Percentiles rank a stretch among this genome's conserved stretches.
Evolutionary conservation across 2,113 vertebrate species (phyloP).

Genomic region (Peromyscus maniculatus): DNA sequence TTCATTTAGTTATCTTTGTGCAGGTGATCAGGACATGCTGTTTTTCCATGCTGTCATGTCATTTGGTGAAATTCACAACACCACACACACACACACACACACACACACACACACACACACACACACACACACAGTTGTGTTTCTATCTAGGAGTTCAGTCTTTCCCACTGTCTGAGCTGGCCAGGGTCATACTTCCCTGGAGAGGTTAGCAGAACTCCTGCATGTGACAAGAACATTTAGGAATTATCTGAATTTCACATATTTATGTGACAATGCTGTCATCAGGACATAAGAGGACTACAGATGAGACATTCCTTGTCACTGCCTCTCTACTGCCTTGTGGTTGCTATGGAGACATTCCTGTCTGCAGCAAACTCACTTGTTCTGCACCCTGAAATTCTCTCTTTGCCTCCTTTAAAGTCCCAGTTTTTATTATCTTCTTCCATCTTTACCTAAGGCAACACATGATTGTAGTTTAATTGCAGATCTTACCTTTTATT

Average conservation of each 20-base stretch:
- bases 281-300: no score
- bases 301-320: no score
- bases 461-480: neutral
- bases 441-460: neutral
- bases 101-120: no score
- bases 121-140: no score
- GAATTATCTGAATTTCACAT: neutral
- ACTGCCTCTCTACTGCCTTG: no score
- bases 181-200: accelerated
- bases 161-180: no score
- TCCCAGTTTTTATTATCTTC: neutral
- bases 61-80: neutral
- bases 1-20: neutral
- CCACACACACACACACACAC: accelerated
- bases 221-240: no score
- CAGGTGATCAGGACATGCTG: neutral
- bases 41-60: accelerated
- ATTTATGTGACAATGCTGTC: neutral
- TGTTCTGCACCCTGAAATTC: neutral
- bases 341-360: no score
- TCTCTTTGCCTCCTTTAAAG: neutral
- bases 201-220: no score
- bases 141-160: no score
- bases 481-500: neutral
- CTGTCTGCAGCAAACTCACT: neutral